Conservation (phyloP, 2,113 vertebrate species). For the Cyprinodon tularosa region DNA sequence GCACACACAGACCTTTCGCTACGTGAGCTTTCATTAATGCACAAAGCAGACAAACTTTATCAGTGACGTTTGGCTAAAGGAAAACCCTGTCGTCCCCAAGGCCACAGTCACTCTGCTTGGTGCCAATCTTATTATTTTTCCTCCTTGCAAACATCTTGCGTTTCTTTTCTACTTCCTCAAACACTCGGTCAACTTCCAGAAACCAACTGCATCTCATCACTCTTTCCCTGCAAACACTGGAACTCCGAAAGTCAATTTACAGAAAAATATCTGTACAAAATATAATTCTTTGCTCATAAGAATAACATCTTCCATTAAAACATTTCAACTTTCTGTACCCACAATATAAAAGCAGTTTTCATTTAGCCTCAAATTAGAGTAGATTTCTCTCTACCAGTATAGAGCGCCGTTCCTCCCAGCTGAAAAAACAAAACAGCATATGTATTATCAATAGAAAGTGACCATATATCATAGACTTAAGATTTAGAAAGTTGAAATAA, state of each 20-base stretch:
- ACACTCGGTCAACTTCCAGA: constrained; percentile 62
- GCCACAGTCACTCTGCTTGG: neutral
- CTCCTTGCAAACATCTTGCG: constrained; percentile 41
- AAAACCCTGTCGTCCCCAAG: constrained; percentile 11
- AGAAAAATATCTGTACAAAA: constrained; percentile 1
- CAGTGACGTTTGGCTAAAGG: constrained; percentile 7
- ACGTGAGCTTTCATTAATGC: constrained; percentile 2
- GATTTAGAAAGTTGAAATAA: neutral
- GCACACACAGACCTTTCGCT: constrained; percentile 18
- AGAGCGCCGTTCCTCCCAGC: neutral
- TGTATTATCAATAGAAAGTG: neutral
- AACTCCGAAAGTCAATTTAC: constrained; percentile 6
- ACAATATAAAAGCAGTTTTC: constrained; percentile 2
- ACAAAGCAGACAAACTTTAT: constrained; percentile 6
- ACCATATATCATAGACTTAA: neutral
- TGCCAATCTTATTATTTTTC: neutral
- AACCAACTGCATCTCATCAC: constrained; percentile 28
- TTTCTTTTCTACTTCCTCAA: constrained; percentile 79
- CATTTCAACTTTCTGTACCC: neutral
- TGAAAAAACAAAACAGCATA: neutral
- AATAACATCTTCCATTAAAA: neutral
- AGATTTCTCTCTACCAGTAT: neutral
- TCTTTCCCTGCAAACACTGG: neutral
- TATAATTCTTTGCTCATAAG: constrained; percentile 8
- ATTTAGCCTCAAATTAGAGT: neutral